Evolutionary conservation across 2,888 invertebrate genomes (phyloP), one percentile per base, ranked within the genome.

Genomic region (Orchestes rusci): DNA sequence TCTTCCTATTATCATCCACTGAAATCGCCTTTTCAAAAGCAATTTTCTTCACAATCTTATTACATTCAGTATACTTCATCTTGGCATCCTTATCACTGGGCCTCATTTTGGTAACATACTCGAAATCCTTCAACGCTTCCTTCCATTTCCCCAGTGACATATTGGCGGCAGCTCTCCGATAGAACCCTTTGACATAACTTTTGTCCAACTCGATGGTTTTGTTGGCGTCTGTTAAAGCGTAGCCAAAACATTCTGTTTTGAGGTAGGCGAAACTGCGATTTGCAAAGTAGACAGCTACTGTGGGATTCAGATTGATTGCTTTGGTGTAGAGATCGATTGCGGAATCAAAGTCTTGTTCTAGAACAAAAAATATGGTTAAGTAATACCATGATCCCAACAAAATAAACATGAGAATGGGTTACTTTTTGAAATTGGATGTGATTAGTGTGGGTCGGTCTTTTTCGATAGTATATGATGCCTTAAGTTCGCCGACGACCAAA

Each of bases 81-180:
- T 87, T 87, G 2, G 96, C 96, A 73, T 96, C 96, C 64, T 85
- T 84, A 69, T 99, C 96, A 69, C 79, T 88, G 54, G 97, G 97
- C 61, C 86, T 78, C 44, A 85, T 86, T 75, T 90, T 94, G 53
- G 84, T 84, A 54, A 95, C 93, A 68, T 88, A 84, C 80, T 96
- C 95, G 73, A 91, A 97, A 73, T 99, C 97, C 68, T 84, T 86
- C 54, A 97, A 76, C 7, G 99, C 99, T 70, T 87, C 76, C 73
- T 95, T 96, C 70, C 93, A 96, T 73, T 95, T 95, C 56, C 97
- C 96, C 63, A 97, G 71, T 17, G 96, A 91, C 96, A 99, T 97
- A 62, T 94, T 81, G 20, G 99, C 87, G 2, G 93, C 92, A 1
- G 97, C 99, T 62, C 97, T 76, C 59, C 99, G 79, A 68, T 97